Evolutionary conservation across 2,113 vertebrate species (phyloP), one percentile per base, ranked within the genome.

Genomic region (Tinamus guttatus): DNA sequence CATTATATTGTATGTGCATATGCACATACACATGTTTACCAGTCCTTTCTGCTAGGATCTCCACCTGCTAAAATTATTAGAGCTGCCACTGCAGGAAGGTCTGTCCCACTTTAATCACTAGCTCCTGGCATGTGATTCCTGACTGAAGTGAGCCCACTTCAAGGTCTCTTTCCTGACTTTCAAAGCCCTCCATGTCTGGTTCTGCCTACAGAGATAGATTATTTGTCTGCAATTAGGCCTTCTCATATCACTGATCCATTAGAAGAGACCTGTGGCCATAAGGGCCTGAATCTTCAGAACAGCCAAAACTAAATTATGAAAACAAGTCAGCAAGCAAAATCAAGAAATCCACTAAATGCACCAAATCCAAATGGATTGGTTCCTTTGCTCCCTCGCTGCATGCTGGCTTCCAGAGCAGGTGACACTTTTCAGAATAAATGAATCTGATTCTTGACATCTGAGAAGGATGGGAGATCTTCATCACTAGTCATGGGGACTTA

Each of bases 1-100:
- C 41, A 25, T 0, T 45, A 16, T 41, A 18, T 30, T 49, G 2
- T 11, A 56, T 7, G 40, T 13, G 7, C 13, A 60, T 28, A 32
- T 11, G 22, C 49, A 30, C 43, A 38, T n/a, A 25, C 36, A 25
- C 2, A 60, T 19, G 0, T 54, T 67, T 87, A 36, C 64, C 56
- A 28, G 3, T 22, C 8, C 30, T 79, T 52, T 36, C 21, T 58
- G 28, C 18, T 32, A 17, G 5, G 56, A 25, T 80, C 13, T 10
- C 14, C 7, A 5, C 7, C 34, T 36, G n/a, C 52, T 41, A 41
- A 38, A 0, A 0, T 2, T 34, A 20, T 22, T 67, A 52, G 34
- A 78, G 14, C 14, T 87, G 38, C 38, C 2, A 0, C 11, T 43
- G 10, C 7, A 28, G 45, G 62, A 73, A 82, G 34, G 69, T 41